Percentiles rank a stretch among this genome's conserved stretches.
Evolutionary conservation across 2,113 vertebrate genomes (phyloP).

Genomic region (Cavia aperea): DNA sequence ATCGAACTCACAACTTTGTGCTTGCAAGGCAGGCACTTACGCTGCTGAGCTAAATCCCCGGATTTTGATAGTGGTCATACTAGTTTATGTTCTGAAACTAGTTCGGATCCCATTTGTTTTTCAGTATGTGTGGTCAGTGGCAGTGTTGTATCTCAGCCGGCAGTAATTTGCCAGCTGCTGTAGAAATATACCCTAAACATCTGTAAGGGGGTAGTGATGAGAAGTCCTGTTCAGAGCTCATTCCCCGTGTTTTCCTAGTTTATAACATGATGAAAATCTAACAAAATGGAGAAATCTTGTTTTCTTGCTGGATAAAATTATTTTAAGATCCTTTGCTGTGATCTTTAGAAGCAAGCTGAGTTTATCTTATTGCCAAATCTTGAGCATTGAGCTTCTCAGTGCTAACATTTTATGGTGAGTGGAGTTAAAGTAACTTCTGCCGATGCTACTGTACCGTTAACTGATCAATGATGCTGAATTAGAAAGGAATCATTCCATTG

Average conservation of each 20-base stretch:
- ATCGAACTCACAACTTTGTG: no score
- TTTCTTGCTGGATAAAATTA: not conserved
- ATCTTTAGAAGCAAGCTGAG: not conserved
- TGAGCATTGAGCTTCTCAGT: conserved; percentile 30
- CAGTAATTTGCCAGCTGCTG: not conserved
- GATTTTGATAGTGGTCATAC: not conserved
- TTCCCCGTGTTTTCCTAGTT: not conserved
- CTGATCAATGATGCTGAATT: conserved; percentile 34
- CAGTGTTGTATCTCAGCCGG: not conserved
- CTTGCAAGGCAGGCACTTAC: no score
- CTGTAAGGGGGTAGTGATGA: not conserved
- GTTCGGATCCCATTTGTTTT: conserved; percentile 11
- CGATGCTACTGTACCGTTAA: conserved; percentile 47
- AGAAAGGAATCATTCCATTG: conserved; percentile 36
- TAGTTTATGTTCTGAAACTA: not conserved
- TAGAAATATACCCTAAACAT: not conserved
- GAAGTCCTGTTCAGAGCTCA: not conserved
- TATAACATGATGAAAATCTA: conserved; percentile 11
- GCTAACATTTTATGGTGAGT: conserved; percentile 46
- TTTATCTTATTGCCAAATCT: conserved; percentile 15
- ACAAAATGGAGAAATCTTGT: conserved; percentile 32
- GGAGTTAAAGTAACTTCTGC: conserved; percentile 32
- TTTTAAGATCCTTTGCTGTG: conserved; percentile 2
- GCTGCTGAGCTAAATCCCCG: no score
- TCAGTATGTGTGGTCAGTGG: not conserved